Conservation (phyloP, 2,888 invertebrate species). For the Mantis religiosa region DNA sequence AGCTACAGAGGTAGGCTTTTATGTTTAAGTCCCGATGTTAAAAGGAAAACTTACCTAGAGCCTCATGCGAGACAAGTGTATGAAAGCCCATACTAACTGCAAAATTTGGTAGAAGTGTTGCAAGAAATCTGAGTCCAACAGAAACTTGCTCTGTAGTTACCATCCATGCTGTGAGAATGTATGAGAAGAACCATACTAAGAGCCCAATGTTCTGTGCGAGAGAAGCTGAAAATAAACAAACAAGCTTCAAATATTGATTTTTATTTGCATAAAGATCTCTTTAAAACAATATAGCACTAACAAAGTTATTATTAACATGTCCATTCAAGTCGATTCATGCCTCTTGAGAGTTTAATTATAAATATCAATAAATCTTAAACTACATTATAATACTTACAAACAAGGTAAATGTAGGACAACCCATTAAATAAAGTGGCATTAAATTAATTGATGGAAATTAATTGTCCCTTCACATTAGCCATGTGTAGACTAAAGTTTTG, state of each 20-base stretch:
- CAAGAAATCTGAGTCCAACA: slow-evolving; percentile 31
- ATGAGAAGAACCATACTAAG: slow-evolving; percentile 37
- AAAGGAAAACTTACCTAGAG: slow-evolving; percentile 32
- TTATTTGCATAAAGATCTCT: neutral
- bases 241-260: neutral
- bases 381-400: too few relatives aligned
- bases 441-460: too few relatives aligned
- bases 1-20: too few relatives aligned
- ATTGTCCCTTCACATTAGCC: too few relatives aligned
- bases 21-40: neutral
- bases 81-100: slow-evolving; percentile 37
- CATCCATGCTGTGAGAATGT: neutral
- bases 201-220: slow-evolving; percentile 37
- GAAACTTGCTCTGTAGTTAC: neutral
- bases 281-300: neutral
- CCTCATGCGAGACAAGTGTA: slow-evolving; percentile 36
- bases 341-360: neutral
- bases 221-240: slow-evolving; percentile 35
- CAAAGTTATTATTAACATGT: neutral
- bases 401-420: too few relatives aligned
- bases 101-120: slow-evolving; percentile 37
- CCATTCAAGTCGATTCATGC: too few relatives aligned
- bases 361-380: neutral
- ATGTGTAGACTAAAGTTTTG: too few relatives aligned
- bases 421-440: too few relatives aligned